Conservation (phyloP, 2,113 vertebrate species). For the Mellivora capensis region DNA sequence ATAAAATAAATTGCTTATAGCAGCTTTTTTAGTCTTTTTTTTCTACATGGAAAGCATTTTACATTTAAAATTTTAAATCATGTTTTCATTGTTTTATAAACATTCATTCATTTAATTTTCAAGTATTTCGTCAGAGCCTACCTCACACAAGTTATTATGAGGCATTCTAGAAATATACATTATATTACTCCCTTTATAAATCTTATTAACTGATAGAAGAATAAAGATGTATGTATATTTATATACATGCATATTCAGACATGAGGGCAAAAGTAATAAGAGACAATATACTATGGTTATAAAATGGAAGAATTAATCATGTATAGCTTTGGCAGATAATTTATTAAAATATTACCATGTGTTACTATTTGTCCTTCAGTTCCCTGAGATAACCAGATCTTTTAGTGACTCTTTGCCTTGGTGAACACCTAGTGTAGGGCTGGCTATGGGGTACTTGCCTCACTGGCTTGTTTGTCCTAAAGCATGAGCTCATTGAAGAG, state of each 20-base stretch:
- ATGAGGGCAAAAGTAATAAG: background rate
- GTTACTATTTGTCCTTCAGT: background rate
- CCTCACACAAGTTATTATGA: background rate
- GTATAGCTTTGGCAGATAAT: background rate
- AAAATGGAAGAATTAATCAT: background rate
- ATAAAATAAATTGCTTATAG: slow-evolving; percentile 20
- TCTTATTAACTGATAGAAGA: background rate
- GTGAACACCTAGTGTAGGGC: background rate
- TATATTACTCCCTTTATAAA: background rate
- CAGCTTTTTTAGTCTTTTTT: background rate
- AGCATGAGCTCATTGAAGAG: background rate
- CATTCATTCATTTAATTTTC: background rate
- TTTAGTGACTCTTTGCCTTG: background rate
- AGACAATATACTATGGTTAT: background rate
- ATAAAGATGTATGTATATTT: background rate
- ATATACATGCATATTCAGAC: background rate
- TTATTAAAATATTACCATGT: background rate
- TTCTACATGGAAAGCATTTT: background rate
- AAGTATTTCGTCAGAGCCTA: background rate
- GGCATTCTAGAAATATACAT: background rate
- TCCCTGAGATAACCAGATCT: background rate
- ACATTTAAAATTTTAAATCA: slow-evolving; percentile 17
- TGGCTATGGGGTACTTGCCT: background rate
- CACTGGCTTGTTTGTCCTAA: background rate
- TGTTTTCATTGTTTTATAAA: slow-evolving; percentile 12